phyloP scores from a whole-genome alignment of 2,113 vertebrate genomes.

The Macroglossus sobrinus region DNA sequence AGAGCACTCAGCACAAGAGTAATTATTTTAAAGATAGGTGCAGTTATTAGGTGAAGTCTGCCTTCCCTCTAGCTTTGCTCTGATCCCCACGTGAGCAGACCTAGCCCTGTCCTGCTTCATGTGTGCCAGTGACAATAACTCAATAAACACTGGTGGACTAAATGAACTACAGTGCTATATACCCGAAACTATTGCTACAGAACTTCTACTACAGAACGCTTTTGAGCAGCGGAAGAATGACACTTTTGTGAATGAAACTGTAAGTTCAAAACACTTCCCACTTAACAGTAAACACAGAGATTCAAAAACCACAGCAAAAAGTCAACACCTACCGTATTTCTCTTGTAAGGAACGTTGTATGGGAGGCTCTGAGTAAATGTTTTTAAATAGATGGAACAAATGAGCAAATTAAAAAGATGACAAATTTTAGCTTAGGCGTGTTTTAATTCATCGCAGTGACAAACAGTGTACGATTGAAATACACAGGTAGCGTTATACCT shows the following conservation, averaged over 20 bases:
- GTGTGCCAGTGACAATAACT: neutral
- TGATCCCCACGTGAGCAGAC: neutral
- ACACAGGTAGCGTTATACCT: constrained; percentile 9
- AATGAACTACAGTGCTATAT: neutral
- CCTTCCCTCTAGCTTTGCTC: neutral
- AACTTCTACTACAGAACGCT: neutral
- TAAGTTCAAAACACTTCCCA: neutral
- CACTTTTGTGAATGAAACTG: neutral
- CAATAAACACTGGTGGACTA: neutral
- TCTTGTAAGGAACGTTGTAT: neutral
- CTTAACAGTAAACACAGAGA: neutral
- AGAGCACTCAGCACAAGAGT: neutral
- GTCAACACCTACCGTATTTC: neutral
- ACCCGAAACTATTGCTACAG: neutral
- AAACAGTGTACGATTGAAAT: neutral
- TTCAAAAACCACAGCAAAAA: neutral
- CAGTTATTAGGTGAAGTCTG: neutral
- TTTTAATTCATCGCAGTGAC: neutral
- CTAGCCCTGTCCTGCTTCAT: neutral
- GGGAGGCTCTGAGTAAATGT: neutral
- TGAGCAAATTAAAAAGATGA: neutral
- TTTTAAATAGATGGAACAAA: neutral
- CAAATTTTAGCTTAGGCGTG: neutral
- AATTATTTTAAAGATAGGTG: neutral
- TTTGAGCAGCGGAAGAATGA: neutral